phyloP scores from a whole-genome alignment of 1,140 invertebrate species.

The Tetraneura akinire region DNA sequence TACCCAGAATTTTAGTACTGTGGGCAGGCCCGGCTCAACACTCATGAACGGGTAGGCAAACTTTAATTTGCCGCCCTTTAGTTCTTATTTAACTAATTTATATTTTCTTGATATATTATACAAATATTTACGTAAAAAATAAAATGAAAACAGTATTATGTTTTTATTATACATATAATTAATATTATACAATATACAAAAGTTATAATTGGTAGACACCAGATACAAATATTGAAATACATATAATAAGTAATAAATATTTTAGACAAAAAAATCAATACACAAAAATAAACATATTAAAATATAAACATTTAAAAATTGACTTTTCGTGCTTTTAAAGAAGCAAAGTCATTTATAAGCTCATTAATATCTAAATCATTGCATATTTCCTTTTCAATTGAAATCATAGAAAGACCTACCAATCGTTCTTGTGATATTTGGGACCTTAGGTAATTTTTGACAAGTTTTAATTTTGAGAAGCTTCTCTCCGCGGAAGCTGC shows the following conservation, averaged over 20 bases:
- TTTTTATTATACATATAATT: background rate
- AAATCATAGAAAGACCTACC: conserved; percentile 17
- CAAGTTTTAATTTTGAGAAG: conserved; percentile 33
- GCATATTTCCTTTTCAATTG: background rate
- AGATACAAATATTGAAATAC: too few species aligned
- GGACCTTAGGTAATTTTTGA: conserved; percentile 30
- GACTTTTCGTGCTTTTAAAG: conserved; percentile 12
- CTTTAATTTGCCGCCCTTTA: too few species aligned
- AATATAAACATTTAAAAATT: too few species aligned
- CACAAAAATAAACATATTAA: conserved; percentile 15
- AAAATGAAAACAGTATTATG: background rate
- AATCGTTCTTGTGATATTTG: background rate
- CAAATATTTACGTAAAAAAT: too few species aligned
- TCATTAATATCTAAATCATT: background rate
- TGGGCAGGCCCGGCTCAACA: background rate
- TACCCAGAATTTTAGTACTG: too few species aligned
- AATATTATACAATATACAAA: conserved; percentile 15
- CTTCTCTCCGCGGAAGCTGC: too few species aligned
- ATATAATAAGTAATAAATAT: too few species aligned
- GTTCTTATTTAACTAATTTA: too few species aligned
- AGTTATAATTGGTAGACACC: too few species aligned
- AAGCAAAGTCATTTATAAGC: conserved; percentile 13
- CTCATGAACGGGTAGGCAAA: too few species aligned
- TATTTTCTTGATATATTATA: too few species aligned
- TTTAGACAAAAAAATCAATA: too few species aligned